phyloP scores from a whole-genome alignment of 2,797 vertebrate genomes.

The Hoplostethus atlanticus region DNA sequence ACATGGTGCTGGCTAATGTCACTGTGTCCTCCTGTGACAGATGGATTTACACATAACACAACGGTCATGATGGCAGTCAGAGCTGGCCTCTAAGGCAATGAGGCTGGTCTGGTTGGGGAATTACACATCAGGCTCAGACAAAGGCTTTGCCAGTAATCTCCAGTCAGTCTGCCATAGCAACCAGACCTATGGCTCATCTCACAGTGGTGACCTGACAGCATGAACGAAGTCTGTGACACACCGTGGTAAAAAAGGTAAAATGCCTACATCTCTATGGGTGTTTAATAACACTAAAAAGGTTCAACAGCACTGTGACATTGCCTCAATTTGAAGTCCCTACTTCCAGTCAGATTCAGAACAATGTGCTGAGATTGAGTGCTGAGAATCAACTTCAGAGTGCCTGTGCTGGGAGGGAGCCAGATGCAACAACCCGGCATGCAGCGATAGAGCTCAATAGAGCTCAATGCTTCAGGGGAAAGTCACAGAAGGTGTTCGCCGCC shows the following conservation, averaged over 20 bases:
- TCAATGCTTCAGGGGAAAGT: slow-evolving; percentile 22
- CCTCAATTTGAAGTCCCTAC: slow-evolving; percentile 34
- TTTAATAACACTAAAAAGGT: slow-evolving; percentile 28
- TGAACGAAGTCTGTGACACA: slow-evolving; percentile 12
- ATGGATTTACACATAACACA: slow-evolving; percentile 52
- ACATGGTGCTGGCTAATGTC: slow-evolving; percentile 53
- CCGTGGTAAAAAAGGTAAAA: slow-evolving; percentile 12
- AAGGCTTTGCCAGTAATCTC: slow-evolving; percentile 47
- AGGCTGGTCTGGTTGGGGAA: slow-evolving; percentile 31
- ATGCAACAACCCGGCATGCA: slow-evolving; percentile 29
- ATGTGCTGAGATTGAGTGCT: slow-evolving; percentile 43
- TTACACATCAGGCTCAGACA: slow-evolving; percentile 55
- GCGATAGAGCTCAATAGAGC: slow-evolving; percentile 55
- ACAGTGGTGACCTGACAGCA: slow-evolving; percentile 17
- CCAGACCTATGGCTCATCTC: slow-evolving; percentile 41
- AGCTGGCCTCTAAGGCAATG: slow-evolving; percentile 41
- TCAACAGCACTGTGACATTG: slow-evolving; percentile 20
- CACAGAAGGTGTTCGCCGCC: slow-evolving; percentile 33
- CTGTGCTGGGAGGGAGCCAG: slow-evolving; percentile 39
- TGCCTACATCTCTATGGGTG: not conserved
- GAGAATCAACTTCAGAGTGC: slow-evolving; percentile 48
- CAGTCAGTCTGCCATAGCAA: slow-evolving; percentile 37
- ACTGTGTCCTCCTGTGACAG: slow-evolving; percentile 41
- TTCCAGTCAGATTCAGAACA: slow-evolving; percentile 34
- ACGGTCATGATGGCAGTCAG: slow-evolving; percentile 48